phyloP scores from a whole-genome alignment of 1,140 invertebrate genomes.

The Trachelipus rathkii region DNA sequence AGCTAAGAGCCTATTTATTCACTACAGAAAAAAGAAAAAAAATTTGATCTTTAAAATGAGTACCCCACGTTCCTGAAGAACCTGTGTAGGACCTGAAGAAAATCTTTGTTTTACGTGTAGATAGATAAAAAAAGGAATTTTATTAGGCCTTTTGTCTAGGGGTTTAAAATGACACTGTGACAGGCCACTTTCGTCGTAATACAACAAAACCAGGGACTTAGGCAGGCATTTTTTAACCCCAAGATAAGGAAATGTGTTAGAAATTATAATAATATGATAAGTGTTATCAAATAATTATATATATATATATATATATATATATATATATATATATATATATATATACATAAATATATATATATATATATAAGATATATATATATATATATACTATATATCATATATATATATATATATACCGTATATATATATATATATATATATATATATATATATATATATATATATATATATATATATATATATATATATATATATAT shows the following conservation, averaged over 20 bases:
- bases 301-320: slow-evolving; percentile 1
- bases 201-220: too few species aligned
- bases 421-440: neutral
- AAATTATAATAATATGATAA: slow-evolving; percentile 5
- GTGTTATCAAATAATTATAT: neutral
- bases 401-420: too few species aligned
- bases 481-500: neutral
- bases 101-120: neutral
- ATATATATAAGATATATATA: neutral
- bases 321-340: slow-evolving; percentile 10
- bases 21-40: too few species aligned
- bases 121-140: neutral
- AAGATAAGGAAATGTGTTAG: too few species aligned
- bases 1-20: too few species aligned
- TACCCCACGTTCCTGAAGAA: too few species aligned
- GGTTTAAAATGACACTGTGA: neutral
- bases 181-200: too few species aligned
- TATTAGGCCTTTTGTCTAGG: neutral
- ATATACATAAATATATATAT: slow-evolving; percentile 1
- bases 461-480: slow-evolving; percentile 6
- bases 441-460: slow-evolving; percentile 11
- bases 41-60: too few species aligned
- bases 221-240: too few species aligned
- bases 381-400: neutral
- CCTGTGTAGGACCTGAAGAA: neutral